Base-by-base conservation (phyloP, 2,113 vertebrate species). In the Uropsilus gracilis region DNA sequence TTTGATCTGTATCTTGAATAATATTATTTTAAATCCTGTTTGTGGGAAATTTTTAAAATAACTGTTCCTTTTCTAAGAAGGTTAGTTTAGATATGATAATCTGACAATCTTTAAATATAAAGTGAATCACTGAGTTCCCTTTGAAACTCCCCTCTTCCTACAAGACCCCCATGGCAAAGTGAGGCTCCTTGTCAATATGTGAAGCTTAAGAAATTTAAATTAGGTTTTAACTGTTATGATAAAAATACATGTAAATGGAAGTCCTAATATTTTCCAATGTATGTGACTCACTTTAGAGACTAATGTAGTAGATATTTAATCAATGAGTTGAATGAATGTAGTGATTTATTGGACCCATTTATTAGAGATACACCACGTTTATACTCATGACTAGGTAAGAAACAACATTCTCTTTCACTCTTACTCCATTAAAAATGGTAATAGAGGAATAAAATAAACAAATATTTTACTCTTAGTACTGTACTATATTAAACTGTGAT, bases 1-100 rank as follows among this genome's bases (percentile, higher is more conserved):
- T 61, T 30, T 61, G 24, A 26, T 61, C 26, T 61, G 59, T 61
- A 17, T 32, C 39, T 76, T 94, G 66, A 87, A 71, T 50, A 87
- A 34, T 81, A 44, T 57, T 85, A 64, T 82, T 59, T 86, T 76
- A 42, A 88, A n/a, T 81, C 37, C 20, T 88, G 89, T 89, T 71
- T 68, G 30, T 80, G 17, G 68, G 11, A 78, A 84, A 81, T 24
- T 71, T 82, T 97, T 80, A 18, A 53, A 72, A 61, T 86, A n/a
- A 63, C 28, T 83, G 37, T 61, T 86, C 34, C 71, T 90, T 92
- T 90, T 71, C 26, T 85, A 42, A 76, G 13, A 59, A 46, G 30
- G 6, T 84, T 66, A 63, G 28, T 90, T 93, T 66, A 93, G 7
- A 34, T 63, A 71, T 78, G n/a, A 85, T 39, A 88, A 80, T 68